Evolutionary conservation across 2,888 invertebrate genomes (phyloP).

Genomic region (Dysmachus trigonus): DNA sequence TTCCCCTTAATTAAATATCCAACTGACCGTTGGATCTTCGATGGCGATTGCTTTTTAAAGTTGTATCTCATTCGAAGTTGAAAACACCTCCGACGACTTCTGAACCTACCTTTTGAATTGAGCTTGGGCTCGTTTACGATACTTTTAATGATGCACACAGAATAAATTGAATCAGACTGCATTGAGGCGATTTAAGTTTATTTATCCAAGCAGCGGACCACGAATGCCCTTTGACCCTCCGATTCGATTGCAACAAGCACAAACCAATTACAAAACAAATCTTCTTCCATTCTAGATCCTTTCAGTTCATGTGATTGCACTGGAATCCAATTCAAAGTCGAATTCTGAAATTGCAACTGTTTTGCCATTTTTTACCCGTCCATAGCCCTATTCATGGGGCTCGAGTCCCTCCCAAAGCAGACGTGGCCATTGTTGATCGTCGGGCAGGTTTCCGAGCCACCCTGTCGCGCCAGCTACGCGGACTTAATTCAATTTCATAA

Average conservation of each 20-base stretch:
- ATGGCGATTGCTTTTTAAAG: neutral
- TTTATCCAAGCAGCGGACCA: neutral
- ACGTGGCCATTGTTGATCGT: neutral
- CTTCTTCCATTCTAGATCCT: neutral
- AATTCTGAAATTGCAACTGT: conserved; percentile 12
- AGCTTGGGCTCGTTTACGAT: neutral
- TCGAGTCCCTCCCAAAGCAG: neutral
- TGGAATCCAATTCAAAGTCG: conserved; percentile 10
- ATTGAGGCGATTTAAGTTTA: neutral
- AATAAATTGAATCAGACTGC: neutral
- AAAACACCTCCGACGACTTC: neutral
- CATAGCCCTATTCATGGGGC: conserved; percentile 3
- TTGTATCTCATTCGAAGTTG: neutral
- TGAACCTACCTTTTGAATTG: neutral
- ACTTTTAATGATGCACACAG: neutral
- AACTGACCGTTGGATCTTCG: neutral
- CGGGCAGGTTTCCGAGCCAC: neutral
- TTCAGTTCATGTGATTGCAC: neutral
- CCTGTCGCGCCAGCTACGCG: neutral
- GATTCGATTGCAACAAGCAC: neutral
- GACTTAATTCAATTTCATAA: conserved; percentile 47
- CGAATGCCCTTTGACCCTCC: neutral
- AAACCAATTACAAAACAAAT: conserved; percentile 38
- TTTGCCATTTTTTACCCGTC: neutral
- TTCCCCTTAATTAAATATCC: neutral